Evolutionary conservation across 2,797 vertebrate genomes (phyloP).

Genomic region (Emys orbicularis): DNA sequence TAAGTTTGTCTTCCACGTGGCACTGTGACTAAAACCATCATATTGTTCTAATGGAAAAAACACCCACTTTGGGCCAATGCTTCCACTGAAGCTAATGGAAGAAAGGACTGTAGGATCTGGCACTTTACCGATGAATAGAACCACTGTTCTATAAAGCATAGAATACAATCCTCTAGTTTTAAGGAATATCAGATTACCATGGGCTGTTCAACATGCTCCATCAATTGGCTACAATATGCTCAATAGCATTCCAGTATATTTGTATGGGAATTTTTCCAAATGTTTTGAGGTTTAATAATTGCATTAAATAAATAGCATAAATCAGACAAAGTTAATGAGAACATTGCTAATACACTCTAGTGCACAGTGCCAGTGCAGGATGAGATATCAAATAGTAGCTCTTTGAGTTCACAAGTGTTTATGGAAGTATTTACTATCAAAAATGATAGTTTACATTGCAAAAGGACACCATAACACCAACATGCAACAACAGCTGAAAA

Average conservation of each 20-base stretch:
- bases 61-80: neutral
- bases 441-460: neutral
- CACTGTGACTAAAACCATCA: constrained; percentile 2
- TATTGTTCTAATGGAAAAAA: neutral
- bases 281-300: neutral
- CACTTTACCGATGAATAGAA: accelerated
- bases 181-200: neutral
- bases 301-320: neutral
- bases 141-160: neutral
- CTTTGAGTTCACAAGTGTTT: neutral
- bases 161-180: neutral
- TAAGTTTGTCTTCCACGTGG: neutral
- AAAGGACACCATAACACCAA: neutral
- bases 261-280: neutral
- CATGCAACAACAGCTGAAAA: constrained; percentile 36
- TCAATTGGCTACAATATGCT: neutral
- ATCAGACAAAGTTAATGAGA: neutral
- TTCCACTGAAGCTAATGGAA: neutral
- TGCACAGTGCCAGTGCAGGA: neutral
- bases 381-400: accelerated
- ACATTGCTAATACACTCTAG: neutral
- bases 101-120: neutral
- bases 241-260: neutral
- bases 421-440: neutral
- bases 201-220: neutral